Conservation (phyloP, 2,113 vertebrate genomes). For the Enhydra lutris region DNA sequence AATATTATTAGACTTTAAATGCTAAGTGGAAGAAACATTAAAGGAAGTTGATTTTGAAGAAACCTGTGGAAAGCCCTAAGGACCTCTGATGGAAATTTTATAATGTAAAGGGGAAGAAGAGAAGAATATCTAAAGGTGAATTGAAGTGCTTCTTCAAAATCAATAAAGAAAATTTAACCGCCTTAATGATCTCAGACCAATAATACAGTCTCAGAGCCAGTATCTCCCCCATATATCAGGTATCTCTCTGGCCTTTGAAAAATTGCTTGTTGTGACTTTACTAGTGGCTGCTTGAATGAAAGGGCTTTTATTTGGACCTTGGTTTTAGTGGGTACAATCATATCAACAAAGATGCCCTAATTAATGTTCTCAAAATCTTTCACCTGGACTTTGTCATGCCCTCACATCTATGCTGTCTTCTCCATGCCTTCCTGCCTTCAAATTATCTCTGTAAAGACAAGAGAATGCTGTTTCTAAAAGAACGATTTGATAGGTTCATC, state of each 20-base stretch:
- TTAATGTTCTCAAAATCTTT: not conserved
- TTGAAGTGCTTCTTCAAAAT: constrained; percentile 62
- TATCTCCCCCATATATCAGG: not conserved
- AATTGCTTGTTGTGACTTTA: constrained; percentile 1
- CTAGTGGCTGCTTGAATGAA: not conserved
- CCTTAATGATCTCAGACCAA: constrained; percentile 37
- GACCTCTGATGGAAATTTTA: constrained; percentile 51
- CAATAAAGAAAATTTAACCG: constrained; percentile 68
- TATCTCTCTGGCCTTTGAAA: constrained; percentile 2
- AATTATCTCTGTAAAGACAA: not conserved
- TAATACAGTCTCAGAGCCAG: constrained; percentile 36
- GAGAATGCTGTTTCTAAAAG: not conserved
- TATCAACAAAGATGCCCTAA: not conserved
- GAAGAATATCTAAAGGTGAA: constrained; percentile 63
- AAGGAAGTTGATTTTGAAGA: constrained; percentile 59
- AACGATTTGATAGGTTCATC: not conserved
- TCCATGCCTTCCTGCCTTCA: not conserved
- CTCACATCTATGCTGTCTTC: not conserved
- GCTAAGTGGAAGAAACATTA: constrained; percentile 46
- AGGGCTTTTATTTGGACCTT: not conserved
- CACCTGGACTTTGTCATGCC: not conserved
- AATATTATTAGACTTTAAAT: constrained; percentile 66
- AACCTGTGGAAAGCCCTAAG: not conserved
- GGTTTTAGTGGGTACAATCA: not conserved
- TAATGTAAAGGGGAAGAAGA: constrained; percentile 33